Percentiles rank a stretch among this genome's conserved stretches.
Conservation (phyloP, 2,888 invertebrate genomes). For the Ganaspis brasiliensis region DNA sequence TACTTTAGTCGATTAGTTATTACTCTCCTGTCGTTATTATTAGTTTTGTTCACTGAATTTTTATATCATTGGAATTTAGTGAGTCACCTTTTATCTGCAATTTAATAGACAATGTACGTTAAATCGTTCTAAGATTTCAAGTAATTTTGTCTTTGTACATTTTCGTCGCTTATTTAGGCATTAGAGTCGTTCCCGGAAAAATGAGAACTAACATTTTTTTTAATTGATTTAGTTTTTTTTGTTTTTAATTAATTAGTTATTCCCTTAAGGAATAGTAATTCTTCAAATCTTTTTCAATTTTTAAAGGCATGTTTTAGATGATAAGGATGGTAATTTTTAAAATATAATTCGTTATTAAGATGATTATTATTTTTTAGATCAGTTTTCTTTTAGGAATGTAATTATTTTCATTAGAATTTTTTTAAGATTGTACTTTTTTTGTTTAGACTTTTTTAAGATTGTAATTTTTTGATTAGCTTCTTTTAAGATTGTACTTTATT, state of each 20-base stretch:
- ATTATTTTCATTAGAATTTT: no score
- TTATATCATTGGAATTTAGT: conserved; percentile 26
- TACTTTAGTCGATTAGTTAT: conserved; percentile 44
- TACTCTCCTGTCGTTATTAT: conserved; percentile 43
- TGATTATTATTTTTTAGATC: no score
- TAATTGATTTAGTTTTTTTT: no score
- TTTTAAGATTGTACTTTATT: no score
- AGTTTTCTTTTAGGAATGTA: neutral
- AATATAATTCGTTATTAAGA: no score
- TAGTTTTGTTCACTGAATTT: conserved; percentile 41
- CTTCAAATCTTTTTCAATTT: no score
- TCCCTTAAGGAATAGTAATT: neutral
- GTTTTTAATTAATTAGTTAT: no score
- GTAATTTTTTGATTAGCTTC: no score
- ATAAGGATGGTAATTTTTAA: no score
- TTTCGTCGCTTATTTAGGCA: conserved; percentile 40
- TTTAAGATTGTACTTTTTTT: no score
- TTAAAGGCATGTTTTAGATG: no score
- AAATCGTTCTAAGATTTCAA: conserved; percentile 33
- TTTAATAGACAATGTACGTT: conserved; percentile 39
- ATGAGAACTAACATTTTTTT: neutral
- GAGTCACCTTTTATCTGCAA: conserved; percentile 40
- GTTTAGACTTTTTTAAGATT: no score
- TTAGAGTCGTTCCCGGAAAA: neutral
- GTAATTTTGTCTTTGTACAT: conserved; percentile 32